A percentile compares a stretch with the other conserved stretches of the same genome.
These are phyloP conservation scores for Coregonus suidteri DNA, from an alignment of 2,797 vertebrate genomes.

Conservation along the genomic window DNA sequence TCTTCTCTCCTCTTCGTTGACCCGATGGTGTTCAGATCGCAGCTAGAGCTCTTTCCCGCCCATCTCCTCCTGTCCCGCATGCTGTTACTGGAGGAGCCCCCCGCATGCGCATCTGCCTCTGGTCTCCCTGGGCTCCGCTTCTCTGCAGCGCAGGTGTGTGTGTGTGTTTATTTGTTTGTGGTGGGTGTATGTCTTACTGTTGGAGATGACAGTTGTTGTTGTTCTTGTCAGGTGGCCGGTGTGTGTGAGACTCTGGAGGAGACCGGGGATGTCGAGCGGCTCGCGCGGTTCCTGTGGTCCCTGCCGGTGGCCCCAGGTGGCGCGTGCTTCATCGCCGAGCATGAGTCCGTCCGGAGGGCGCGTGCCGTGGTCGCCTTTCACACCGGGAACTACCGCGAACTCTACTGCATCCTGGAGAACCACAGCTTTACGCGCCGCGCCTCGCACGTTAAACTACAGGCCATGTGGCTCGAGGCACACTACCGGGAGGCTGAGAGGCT, in stretches of 20 bases:
- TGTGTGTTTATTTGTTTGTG: conserved; percentile 56
- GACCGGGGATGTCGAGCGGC: conserved; percentile 95
- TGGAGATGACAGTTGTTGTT: no score
- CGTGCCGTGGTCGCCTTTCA: conserved; percentile 96
- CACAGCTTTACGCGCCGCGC: conserved; percentile 93
- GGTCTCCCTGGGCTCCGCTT: conserved; percentile 90
- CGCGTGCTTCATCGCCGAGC: conserved; percentile 93
- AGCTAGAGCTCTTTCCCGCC: conserved; percentile 90
- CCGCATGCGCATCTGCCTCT: conserved; percentile 73
- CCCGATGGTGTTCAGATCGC: conserved; percentile 96
- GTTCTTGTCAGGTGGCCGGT: conserved; percentile 91
- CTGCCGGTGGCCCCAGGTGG: conserved; percentile 88
- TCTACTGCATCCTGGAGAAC: conserved; percentile 96
- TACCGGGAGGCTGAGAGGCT: conserved; percentile 98
- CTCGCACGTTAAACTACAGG: conserved; percentile 94
- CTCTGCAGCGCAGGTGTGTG: conserved; percentile 79
- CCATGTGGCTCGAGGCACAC: conserved; percentile 98
- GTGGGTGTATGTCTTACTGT: no score
- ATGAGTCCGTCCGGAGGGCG: conserved; percentile 94
- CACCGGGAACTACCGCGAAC: conserved; percentile 94
- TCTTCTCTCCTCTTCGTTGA: conserved; percentile 54
- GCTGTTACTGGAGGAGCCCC: conserved; percentile 85
- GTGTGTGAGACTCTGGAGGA: conserved; percentile 98
- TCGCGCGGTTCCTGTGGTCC: conserved; percentile 97
- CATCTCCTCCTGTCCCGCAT: conserved; percentile 84